These are phyloP conservation scores for Oncorhynchus nerka DNA, from an alignment of 2,113 vertebrate genomes.

Conservation along the genomic window DNA sequence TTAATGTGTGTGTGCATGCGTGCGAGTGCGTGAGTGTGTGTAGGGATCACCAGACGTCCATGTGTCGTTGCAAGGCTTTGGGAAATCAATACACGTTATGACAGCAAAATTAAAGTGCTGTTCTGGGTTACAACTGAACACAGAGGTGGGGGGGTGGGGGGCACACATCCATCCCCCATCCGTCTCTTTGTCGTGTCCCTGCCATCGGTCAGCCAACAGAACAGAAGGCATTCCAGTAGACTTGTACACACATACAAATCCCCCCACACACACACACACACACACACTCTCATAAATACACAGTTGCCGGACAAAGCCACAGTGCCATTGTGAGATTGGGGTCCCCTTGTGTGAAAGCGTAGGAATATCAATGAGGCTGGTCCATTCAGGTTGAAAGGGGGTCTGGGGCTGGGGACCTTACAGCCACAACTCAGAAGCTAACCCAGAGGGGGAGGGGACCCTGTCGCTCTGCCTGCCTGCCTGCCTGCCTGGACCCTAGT, in stretches of 20 bases:
- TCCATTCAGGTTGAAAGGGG: conserved; percentile 78
- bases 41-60: conserved; percentile 51
- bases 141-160: conserved; percentile 25
- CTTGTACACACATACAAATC: conserved; percentile 31
- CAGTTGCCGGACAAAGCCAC: conserved; percentile 74
- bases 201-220: too few relatives aligned
- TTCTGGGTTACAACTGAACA: conserved; percentile 74
- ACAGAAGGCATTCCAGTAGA: conserved; percentile 62
- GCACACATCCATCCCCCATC: not conserved
- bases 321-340: conserved; percentile 75
- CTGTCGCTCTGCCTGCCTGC: not conserved
- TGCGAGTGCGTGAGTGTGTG: conserved; percentile 21
- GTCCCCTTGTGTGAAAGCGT: conserved; percentile 69
- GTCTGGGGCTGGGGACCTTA: conserved; percentile 51
- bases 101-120: conserved; percentile 74
- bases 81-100: conserved; percentile 76
- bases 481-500: not conserved
- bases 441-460: not conserved
- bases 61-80: conserved; percentile 62
- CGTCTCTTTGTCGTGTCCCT: not conserved
- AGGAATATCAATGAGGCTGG: conserved; percentile 80
- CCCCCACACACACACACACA: not conserved
- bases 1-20: not conserved
- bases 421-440: too few relatives aligned
- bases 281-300: conserved; percentile 52